A percentile compares a stretch with the other conserved stretches of the same genome.
phyloP scores from a whole-genome alignment of 2,113 vertebrate genomes.

The Plecotus auritus region DNA sequence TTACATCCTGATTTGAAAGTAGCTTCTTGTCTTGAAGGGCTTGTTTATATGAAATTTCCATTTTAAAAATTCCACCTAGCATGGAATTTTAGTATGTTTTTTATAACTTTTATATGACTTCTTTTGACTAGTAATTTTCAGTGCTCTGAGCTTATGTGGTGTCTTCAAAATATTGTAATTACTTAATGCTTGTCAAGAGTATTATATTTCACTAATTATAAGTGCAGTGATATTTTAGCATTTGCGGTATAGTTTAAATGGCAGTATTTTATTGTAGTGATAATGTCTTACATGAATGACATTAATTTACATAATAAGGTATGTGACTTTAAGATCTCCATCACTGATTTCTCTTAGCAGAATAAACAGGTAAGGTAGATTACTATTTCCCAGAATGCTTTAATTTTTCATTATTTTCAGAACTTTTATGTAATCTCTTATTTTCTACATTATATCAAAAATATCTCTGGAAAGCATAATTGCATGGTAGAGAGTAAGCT shows the following conservation, averaged over 20 bases:
- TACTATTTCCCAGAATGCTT: background rate
- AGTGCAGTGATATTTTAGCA: background rate
- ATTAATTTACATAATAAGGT: background rate
- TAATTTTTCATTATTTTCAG: background rate
- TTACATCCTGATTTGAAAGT: slow-evolving; percentile 12
- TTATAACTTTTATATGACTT: background rate
- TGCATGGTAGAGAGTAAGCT: background rate
- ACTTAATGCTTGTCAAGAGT: background rate
- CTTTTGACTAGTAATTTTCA: background rate
- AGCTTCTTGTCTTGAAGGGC: background rate
- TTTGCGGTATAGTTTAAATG: slow-evolving; percentile 3
- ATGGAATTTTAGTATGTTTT: background rate
- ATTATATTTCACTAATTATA: background rate
- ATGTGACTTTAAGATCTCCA: background rate
- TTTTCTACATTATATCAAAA: background rate
- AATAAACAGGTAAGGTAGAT: background rate
- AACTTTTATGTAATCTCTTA: background rate
- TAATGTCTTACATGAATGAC: background rate
- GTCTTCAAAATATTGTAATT: background rate
- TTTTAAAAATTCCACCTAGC: background rate
- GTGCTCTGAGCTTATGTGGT: background rate
- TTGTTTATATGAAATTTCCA: background rate
- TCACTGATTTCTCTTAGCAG: background rate
- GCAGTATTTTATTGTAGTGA: background rate
- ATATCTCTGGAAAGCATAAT: background rate